Evolutionary conservation across 2,888 invertebrate genomes (phyloP).

Genomic region (Brachypterus glaber): DNA sequence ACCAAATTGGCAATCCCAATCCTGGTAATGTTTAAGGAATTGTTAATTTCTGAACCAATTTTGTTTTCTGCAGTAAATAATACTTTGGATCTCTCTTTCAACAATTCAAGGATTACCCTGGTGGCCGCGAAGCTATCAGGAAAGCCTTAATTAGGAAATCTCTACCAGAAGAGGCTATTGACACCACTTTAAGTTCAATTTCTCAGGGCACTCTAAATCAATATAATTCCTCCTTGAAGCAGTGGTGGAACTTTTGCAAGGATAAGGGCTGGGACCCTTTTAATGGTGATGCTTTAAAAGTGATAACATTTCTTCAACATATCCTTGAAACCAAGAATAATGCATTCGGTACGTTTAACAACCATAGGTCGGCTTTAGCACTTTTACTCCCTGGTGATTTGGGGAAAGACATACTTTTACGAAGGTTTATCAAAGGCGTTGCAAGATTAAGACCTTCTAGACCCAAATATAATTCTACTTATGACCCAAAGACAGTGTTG

Average conservation of each 20-base stretch:
- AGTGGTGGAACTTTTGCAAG: not conserved
- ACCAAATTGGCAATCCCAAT: slow-evolving; percentile 3
- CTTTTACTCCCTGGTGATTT: not conserved
- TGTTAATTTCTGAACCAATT: not conserved
- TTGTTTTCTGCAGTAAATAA: too few relatives aligned
- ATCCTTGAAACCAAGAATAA: not conserved
- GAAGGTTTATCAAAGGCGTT: not conserved
- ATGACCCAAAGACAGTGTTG: slow-evolving; percentile 2
- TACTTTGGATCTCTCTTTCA: too few relatives aligned
- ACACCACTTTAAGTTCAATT: slow-evolving; percentile 2
- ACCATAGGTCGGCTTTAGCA: slow-evolving; percentile 1
- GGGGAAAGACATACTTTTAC: not conserved
- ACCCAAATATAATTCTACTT: not conserved
- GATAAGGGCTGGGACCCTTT: not conserved
- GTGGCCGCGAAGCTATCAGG: slow-evolving; percentile 1
- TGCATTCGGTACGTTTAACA: slow-evolving; percentile 1
- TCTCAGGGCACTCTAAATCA: not conserved
- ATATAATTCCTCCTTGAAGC: not conserved
- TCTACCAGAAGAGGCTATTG: slow-evolving; percentile 2
- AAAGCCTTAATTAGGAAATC: not conserved
- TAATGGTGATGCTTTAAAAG: not conserved
- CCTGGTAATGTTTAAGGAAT: slow-evolving; percentile 2
- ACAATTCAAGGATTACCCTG: too few relatives aligned
- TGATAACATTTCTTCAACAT: not conserved
- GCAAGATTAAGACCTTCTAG: slow-evolving; percentile 3